These are phyloP conservation scores for Xenentodon cancila DNA, from an alignment of 2,797 vertebrate species.

Conservation along the genomic window DNA sequence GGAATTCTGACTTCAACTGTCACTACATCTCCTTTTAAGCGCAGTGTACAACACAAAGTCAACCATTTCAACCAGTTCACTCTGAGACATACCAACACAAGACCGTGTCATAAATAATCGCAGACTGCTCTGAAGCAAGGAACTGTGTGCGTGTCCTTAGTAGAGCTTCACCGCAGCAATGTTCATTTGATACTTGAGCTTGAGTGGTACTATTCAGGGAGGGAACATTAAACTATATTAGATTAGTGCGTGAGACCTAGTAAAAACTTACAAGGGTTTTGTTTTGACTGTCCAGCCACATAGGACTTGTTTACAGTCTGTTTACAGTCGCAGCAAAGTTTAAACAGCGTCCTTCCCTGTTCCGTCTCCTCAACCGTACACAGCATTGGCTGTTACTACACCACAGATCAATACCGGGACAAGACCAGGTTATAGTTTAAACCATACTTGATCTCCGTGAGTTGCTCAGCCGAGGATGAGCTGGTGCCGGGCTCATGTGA, in stretches of 20 bases:
- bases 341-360: constrained; percentile 22
- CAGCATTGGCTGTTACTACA: constrained; percentile 68
- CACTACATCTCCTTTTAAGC: constrained; percentile 58
- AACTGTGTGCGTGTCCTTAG: constrained; percentile 6
- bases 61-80: constrained; percentile 26
- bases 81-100: constrained; percentile 18
- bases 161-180: neutral
- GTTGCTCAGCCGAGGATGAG: constrained; percentile 33
- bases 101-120: constrained; percentile 11
- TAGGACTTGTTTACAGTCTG: constrained; percentile 49
- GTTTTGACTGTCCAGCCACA: constrained; percentile 51
- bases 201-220: constrained; percentile 25
- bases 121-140: constrained; percentile 9
- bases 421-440: constrained; percentile 70
- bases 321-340: constrained; percentile 21
- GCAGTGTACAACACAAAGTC: constrained; percentile 35
- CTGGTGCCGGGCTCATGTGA: constrained; percentile 30
- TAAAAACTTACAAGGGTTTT: constrained; percentile 46
- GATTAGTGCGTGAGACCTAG: constrained; percentile 38
- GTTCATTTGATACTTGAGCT: neutral
- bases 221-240: constrained; percentile 35
- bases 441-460: constrained; percentile 28
- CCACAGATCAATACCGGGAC: constrained; percentile 64
- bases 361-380: constrained; percentile 34
- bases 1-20: constrained; percentile 53